phyloP scores from a whole-genome alignment of 2,113 vertebrate species.

The Myrmophylax atrothorax region DNA sequence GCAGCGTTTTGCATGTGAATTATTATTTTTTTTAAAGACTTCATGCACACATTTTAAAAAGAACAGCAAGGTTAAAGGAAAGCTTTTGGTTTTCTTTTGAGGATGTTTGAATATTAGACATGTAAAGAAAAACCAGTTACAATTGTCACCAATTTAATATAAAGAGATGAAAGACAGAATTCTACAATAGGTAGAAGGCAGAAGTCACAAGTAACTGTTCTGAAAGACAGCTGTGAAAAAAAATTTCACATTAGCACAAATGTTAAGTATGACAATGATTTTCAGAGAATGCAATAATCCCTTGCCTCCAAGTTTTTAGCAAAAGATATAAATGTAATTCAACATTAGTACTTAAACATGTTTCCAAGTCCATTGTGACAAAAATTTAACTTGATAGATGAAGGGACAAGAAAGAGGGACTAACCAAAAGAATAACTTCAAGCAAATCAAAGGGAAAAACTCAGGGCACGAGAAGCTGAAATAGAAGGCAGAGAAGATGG shows the following conservation, averaged over 20 bases:
- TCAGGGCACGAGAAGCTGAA: background rate
- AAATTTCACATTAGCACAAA: background rate
- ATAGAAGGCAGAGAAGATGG: background rate
- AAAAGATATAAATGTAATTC: background rate
- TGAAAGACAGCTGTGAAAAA: background rate
- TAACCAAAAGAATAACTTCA: background rate
- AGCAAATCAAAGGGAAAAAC: background rate
- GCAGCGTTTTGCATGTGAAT: background rate
- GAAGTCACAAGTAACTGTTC: background rate
- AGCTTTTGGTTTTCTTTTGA: background rate
- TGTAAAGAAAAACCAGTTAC: background rate
- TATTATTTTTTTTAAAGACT: background rate
- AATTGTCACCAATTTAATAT: background rate
- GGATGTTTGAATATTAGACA: background rate
- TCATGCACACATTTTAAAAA: background rate
- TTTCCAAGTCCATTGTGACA: background rate
- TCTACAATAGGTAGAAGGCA: background rate
- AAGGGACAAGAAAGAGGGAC: background rate
- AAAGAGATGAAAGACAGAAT: background rate
- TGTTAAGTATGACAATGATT: background rate
- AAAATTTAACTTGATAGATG: background rate
- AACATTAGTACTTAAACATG: background rate
- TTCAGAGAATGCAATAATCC: background rate
- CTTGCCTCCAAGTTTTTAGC: background rate
- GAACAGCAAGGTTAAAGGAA: background rate